Evolutionary conservation across 1,140 invertebrate genomes (phyloP).

Genomic region (Atta cephalotes): DNA sequence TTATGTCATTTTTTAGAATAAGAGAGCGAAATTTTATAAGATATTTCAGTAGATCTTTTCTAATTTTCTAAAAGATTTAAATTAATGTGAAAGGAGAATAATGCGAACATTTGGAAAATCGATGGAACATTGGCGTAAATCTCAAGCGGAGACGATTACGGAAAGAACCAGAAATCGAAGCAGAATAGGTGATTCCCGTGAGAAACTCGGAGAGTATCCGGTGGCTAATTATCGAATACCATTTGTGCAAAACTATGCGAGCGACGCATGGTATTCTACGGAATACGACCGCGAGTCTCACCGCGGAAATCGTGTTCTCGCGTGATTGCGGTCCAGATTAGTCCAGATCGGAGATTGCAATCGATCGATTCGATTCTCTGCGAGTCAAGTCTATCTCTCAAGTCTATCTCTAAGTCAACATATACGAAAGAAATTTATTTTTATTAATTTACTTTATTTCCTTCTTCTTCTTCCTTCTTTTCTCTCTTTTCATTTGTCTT

Average conservation of each 20-base stretch:
- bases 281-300: slow-evolving; percentile 39
- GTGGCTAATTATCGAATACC: slow-evolving; percentile 56
- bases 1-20: too few relatives aligned
- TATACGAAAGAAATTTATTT: slow-evolving; percentile 34
- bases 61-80: not conserved
- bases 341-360: slow-evolving; percentile 38
- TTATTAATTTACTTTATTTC: slow-evolving; percentile 10
- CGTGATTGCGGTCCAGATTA: slow-evolving; percentile 39
- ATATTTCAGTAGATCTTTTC: not conserved
- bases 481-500: not conserved
- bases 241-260: slow-evolving; percentile 45
- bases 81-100: not conserved
- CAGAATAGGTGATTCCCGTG: slow-evolving; percentile 21
- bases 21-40: not conserved
- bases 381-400: not conserved
- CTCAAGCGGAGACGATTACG: not conserved
- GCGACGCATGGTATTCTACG: slow-evolving; percentile 35
- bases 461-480: not conserved
- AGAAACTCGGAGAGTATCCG: slow-evolving; percentile 32
- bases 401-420: not conserved
- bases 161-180: slow-evolving; percentile 10
- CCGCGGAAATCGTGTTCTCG: slow-evolving; percentile 31
- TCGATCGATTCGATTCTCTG: slow-evolving; percentile 32
- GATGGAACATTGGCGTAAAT: not conserved
- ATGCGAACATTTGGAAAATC: not conserved